Evolutionary conservation across 2,113 vertebrate genomes (phyloP).

Genomic region (Antennarius striatus): DNA sequence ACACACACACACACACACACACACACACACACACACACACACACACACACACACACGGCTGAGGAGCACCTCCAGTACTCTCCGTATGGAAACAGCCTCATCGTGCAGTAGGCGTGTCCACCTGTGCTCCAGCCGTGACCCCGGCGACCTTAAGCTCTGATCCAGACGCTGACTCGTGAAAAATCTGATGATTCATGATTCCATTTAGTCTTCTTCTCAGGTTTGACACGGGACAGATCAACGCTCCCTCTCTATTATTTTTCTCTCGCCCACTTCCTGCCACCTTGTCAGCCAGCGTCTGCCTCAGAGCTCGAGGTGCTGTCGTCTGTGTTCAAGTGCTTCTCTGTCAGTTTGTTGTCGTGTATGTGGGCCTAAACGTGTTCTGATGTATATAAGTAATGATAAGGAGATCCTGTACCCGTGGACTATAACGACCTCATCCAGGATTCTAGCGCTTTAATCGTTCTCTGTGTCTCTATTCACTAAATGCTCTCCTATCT

Average conservation of each 20-base stretch:
- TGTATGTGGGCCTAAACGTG: conserved; percentile 78
- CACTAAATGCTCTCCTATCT: conserved; percentile 71
- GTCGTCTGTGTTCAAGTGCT: conserved; percentile 74
- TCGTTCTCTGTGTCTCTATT: conserved; percentile 75
- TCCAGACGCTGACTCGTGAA: conserved; percentile 55
- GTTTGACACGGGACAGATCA: conserved; percentile 56
- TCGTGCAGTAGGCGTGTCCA: conserved; percentile 65
- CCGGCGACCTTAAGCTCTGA: conserved; percentile 58
- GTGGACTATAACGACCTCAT: conserved; percentile 74
- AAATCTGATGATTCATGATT: conserved; percentile 28
- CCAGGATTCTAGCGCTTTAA: conserved; percentile 72
- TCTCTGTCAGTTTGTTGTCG: conserved; percentile 78
- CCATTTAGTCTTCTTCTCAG: conserved; percentile 70
- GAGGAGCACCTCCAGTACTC: conserved; percentile 72
- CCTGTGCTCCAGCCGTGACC: conserved; percentile 70
- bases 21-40: no score
- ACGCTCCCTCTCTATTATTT: conserved; percentile 23
- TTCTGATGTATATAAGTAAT: conserved; percentile 77
- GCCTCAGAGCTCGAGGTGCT: conserved; percentile 65
- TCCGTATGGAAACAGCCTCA: conserved; percentile 67
- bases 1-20: conserved; percentile 57
- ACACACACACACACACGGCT: conserved; percentile 33
- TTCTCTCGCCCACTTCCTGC: conserved; percentile 5
- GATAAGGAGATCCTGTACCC: conserved; percentile 72
- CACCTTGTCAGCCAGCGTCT: conserved; percentile 52